phyloP scores from a whole-genome alignment of 1,140 invertebrate species.

The Whitmania pigra region DNA sequence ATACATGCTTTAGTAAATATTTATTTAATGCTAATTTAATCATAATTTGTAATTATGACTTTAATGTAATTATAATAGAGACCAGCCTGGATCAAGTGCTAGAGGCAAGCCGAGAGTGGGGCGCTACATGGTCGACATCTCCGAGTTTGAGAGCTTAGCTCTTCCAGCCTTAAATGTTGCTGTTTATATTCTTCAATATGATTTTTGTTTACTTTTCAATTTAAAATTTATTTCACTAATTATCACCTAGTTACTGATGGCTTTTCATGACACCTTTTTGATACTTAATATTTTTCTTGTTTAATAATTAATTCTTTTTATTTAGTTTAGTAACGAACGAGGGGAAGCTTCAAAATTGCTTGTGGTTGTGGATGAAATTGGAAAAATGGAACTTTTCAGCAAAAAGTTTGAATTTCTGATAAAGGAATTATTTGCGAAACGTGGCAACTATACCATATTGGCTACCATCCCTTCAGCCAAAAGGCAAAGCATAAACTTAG shows the following conservation, averaged over 20 bases:
- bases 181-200: neutral
- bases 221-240: slow-evolving; percentile 3
- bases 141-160: slow-evolving; percentile 49
- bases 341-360: neutral
- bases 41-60: too few relatives aligned
- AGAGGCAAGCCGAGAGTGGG: slow-evolving; percentile 44
- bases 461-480: slow-evolving; percentile 48
- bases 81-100: neutral
- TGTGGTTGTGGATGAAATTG: slow-evolving; percentile 52
- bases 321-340: neutral
- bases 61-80: neutral
- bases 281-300: too few relatives aligned
- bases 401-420: slow-evolving; percentile 44
- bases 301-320: neutral
- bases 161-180: slow-evolving; percentile 31
- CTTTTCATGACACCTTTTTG: too few relatives aligned
- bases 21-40: too few relatives aligned
- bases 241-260: neutral
- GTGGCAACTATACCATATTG: slow-evolving; percentile 41
- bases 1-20: too few relatives aligned
- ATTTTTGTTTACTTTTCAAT: neutral
- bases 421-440: slow-evolving; percentile 25
- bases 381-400: slow-evolving; percentile 57
- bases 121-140: slow-evolving; percentile 49
- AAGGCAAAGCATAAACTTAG: slow-evolving; percentile 38